phyloP scores from a whole-genome alignment of 2,113 vertebrate species.

The Rhagologus leucostigma region DNA sequence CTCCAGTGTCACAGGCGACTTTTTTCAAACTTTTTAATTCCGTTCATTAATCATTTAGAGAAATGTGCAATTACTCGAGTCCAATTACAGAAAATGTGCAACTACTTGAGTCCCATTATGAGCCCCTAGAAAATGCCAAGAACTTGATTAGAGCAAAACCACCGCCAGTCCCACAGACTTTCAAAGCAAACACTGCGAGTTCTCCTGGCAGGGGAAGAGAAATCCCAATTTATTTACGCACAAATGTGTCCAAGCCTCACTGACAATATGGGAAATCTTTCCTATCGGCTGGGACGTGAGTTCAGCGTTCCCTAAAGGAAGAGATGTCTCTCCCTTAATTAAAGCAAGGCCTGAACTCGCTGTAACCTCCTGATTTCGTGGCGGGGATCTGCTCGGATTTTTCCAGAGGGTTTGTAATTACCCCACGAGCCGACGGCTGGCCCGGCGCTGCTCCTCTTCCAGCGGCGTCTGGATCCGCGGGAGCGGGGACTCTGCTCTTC shows the following conservation, averaged over 20 bases:
- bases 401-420: not conserved
- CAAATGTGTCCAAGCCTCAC: constrained; percentile 60
- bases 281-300: constrained; percentile 19
- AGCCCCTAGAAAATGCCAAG: constrained; percentile 56
- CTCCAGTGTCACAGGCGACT: not conserved
- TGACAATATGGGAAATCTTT: constrained; percentile 68
- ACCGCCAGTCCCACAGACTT: constrained; percentile 32
- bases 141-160: constrained; percentile 53
- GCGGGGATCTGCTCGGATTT: constrained; percentile 43
- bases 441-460: not conserved
- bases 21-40: constrained; percentile 27
- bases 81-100: constrained; percentile 60
- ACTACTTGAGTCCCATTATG: constrained; percentile 58
- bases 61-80: constrained; percentile 60
- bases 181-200: constrained; percentile 47
- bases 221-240: constrained; percentile 64
- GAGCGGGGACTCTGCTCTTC: fast-evolving
- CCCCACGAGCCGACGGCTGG: not conserved
- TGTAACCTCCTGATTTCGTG: constrained; percentile 31
- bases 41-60: constrained; percentile 55
- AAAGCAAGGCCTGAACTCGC: constrained; percentile 72
- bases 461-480: not conserved
- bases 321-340: constrained; percentile 69
- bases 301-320: constrained; percentile 57
- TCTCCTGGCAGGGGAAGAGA: constrained; percentile 47